Percentiles rank a stretch among this genome's conserved stretches.
Conservation (phyloP, 2,888 invertebrate genomes). For the Andrena bicolor region DNA sequence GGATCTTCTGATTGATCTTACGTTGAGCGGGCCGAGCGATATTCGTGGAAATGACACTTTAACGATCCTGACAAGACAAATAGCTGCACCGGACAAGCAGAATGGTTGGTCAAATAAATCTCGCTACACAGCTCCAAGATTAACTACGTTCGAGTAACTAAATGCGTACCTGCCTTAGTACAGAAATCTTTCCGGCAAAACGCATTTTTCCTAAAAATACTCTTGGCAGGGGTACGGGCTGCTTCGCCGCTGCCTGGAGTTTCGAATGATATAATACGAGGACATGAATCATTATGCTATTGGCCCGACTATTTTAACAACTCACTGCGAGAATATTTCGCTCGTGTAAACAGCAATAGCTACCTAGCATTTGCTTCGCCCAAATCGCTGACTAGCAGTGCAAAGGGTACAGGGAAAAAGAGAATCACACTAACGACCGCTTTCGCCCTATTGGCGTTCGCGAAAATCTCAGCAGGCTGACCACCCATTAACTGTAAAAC, state of each 20-base stretch:
- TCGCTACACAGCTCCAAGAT: conserved; percentile 74
- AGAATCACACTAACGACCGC: neutral
- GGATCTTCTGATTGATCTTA: conserved; percentile 68
- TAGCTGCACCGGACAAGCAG: conserved; percentile 71
- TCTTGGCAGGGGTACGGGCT: conserved; percentile 66
- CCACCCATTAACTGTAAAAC: neutral
- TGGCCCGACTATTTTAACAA: conserved; percentile 52
- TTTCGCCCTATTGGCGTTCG: neutral
- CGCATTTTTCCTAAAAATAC: conserved; percentile 74
- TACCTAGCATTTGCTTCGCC: conserved; percentile 1
- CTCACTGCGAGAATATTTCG: conserved; percentile 40
- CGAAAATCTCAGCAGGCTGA: neutral
- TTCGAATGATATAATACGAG: conserved; percentile 64
- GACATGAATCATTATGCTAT: conserved; percentile 62
- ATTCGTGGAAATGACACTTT: conserved; percentile 78
- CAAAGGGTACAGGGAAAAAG: neutral
- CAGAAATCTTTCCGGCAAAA: conserved; percentile 72
- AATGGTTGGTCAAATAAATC: conserved; percentile 74
- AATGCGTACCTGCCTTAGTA: conserved; percentile 69
- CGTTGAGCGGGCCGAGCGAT: conserved; percentile 61
- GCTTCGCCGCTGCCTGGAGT: conserved; percentile 66
- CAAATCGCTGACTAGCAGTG: neutral
- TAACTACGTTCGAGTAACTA: conserved; percentile 73
- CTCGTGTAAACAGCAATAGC: conserved; percentile 47
- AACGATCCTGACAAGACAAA: conserved; percentile 75